phyloP scores from a whole-genome alignment of 2,797 vertebrate genomes.

The Pempheris klunzingeri region DNA sequence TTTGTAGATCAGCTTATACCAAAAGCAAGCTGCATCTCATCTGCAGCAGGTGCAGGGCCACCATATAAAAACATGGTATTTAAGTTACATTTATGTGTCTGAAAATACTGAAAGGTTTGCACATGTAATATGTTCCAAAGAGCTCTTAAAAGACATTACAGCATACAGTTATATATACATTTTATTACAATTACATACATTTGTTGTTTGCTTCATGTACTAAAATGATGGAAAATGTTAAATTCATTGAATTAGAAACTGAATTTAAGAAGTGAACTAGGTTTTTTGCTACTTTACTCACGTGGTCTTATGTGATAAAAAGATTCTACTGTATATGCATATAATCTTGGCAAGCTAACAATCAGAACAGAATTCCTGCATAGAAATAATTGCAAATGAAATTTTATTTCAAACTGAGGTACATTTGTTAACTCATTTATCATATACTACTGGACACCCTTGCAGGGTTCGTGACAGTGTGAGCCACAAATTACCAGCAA shows the following conservation, averaged over 20 bases:
- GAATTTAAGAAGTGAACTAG: neutral
- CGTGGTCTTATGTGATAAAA: neutral
- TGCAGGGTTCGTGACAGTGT: conserved; percentile 1
- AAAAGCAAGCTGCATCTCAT: neutral
- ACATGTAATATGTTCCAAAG: neutral
- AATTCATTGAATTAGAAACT: neutral
- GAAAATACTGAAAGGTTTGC: neutral
- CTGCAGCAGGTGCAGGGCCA: neutral
- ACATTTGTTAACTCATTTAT: neutral
- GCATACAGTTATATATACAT: neutral
- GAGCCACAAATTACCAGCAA: conserved; percentile 5
- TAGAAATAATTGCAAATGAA: neutral
- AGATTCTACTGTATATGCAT: neutral
- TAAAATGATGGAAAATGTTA: neutral
- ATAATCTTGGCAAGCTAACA: neutral
- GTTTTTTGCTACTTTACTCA: neutral
- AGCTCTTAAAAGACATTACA: neutral
- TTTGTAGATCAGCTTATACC: neutral
- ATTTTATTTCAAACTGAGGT: conserved; percentile 16
- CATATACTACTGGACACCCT: conserved; percentile 1
- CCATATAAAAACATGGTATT: neutral
- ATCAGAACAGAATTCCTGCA: neutral
- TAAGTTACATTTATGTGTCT: neutral
- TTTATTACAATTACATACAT: neutral
- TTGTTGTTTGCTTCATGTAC: neutral